A percentile compares a stretch with the other conserved stretches of the same genome.
phyloP scores from a whole-genome alignment of 1,140 invertebrate genomes.

The Tyrophagus putrescentiae region DNA sequence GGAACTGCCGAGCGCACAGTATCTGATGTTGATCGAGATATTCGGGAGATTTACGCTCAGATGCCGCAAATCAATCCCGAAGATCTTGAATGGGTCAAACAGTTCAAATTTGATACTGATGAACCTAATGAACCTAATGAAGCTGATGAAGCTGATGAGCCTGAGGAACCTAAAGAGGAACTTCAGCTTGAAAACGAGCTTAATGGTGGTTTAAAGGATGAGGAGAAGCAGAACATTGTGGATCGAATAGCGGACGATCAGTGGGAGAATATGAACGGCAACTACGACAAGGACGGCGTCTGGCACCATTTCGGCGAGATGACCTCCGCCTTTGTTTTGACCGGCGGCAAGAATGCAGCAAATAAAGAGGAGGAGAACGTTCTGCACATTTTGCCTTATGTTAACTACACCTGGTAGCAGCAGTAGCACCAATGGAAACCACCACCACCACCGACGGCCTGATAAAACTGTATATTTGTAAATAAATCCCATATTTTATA shows the following conservation, averaged over 20 bases:
- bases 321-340: not conserved
- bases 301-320: slow-evolving; percentile 18
- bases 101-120: slow-evolving; percentile 1
- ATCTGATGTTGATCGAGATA: not conserved
- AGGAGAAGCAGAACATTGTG: not conserved
- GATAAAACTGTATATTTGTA: too few species aligned
- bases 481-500: too few species aligned
- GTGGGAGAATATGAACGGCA: slow-evolving; percentile 17
- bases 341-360: not conserved
- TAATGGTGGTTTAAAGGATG: not conserved
- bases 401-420: slow-evolving; percentile 8
- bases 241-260: not conserved
- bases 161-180: not conserved
- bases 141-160: not conserved
- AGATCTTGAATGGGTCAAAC: not conserved
- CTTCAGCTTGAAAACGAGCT: not conserved
- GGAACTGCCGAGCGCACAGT: too few species aligned
- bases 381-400: slow-evolving; percentile 20
- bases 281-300: slow-evolving; percentile 7
- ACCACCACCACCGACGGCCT: too few species aligned
- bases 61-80: slow-evolving; percentile 8
- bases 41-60: slow-evolving; percentile 6
- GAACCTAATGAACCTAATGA: slow-evolving; percentile 1
- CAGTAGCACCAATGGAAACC: too few species aligned
- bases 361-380: not conserved